phyloP scores from a whole-genome alignment of 2,888 invertebrate genomes.

The Eurytoma adleriae region DNA sequence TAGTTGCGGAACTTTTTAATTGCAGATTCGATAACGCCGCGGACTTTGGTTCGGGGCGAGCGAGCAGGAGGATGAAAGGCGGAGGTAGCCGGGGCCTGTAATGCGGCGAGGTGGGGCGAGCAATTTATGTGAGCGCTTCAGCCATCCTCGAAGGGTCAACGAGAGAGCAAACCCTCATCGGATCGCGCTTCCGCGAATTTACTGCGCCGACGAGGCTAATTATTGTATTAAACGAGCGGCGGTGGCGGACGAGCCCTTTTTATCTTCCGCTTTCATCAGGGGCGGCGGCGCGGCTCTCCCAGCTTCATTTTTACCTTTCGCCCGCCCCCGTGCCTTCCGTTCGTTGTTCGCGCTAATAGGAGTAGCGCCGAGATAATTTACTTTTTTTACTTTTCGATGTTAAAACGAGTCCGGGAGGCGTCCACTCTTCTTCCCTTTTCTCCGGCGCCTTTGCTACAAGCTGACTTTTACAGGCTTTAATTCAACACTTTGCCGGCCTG shows the following conservation, averaged over 20 bases:
- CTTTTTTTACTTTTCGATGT: constrained; percentile 18
- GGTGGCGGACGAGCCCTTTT: neutral
- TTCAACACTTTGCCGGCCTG: too few species aligned
- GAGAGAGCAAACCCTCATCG: constrained; percentile 27
- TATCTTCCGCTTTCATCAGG: constrained; percentile 14
- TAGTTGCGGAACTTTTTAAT: constrained; percentile 74
- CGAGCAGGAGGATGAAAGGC: neutral
- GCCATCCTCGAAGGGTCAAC: neutral
- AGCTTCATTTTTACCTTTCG: constrained; percentile 27
- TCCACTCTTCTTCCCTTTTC: neutral
- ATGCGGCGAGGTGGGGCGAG: neutral
- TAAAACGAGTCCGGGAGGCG: neutral
- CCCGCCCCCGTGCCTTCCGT: neutral
- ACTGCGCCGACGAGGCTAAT: constrained; percentile 38
- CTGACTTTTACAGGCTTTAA: too few species aligned
- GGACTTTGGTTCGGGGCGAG: constrained; percentile 20
- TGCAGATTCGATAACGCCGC: constrained; percentile 72
- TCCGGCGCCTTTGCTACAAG: too few species aligned
- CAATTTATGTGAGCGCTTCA: constrained; percentile 26
- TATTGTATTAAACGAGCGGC: constrained; percentile 46
- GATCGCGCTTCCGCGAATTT: constrained; percentile 40
- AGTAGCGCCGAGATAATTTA: neutral
- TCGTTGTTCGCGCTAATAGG: constrained; percentile 18
- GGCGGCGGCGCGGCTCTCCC: neutral
- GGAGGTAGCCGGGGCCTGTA: neutral